These are phyloP conservation scores for Lerista edwardsae DNA, from an alignment of 2,797 vertebrate species.

Conservation along the genomic window DNA sequence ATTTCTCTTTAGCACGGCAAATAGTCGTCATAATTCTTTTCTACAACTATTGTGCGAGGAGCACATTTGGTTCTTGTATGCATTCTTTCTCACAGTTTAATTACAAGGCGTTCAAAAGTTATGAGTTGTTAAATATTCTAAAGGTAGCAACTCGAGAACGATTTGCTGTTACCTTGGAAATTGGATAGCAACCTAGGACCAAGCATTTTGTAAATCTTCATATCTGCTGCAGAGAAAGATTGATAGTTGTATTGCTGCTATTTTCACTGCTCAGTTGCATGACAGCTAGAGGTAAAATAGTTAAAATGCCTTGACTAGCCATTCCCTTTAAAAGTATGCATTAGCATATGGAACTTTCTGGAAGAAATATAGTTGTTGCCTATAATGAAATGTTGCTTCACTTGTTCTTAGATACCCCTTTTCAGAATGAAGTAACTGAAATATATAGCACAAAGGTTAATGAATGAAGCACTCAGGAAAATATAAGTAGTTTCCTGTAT, in stretches of 20 bases:
- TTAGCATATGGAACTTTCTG: slow-evolving; percentile 54
- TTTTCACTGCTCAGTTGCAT: slow-evolving; percentile 48
- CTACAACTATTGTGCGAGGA: slow-evolving; percentile 49
- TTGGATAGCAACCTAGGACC: slow-evolving; percentile 10
- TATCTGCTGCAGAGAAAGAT: slow-evolving; percentile 43
- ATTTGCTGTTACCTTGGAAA: slow-evolving; percentile 46
- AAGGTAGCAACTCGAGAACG: slow-evolving; percentile 43
- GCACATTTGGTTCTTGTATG: slow-evolving; percentile 24
- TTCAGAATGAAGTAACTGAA: not conserved
- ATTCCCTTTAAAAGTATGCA: slow-evolving; percentile 52
- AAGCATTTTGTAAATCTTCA: slow-evolving; percentile 40
- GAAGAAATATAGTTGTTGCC: slow-evolving; percentile 60
- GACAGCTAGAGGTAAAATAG: slow-evolving; percentile 55
- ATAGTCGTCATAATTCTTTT: slow-evolving; percentile 44
- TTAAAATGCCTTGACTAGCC: slow-evolving; percentile 59
- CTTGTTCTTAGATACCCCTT: slow-evolving; percentile 34
- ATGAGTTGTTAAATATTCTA: slow-evolving; percentile 48
- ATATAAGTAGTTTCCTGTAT: not conserved
- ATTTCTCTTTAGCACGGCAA: slow-evolving; percentile 31
- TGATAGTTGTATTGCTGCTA: slow-evolving; percentile 50
- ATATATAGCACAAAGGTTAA: not conserved
- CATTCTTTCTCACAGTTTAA: slow-evolving; percentile 56
- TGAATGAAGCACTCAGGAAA: not conserved
- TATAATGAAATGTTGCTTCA: slow-evolving; percentile 61
- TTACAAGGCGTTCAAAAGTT: slow-evolving; percentile 50